Percentiles rank a stretch among this genome's conserved stretches.
phyloP scores from a whole-genome alignment of 2,888 invertebrate species.

The Lamellibrachia columna region DNA sequence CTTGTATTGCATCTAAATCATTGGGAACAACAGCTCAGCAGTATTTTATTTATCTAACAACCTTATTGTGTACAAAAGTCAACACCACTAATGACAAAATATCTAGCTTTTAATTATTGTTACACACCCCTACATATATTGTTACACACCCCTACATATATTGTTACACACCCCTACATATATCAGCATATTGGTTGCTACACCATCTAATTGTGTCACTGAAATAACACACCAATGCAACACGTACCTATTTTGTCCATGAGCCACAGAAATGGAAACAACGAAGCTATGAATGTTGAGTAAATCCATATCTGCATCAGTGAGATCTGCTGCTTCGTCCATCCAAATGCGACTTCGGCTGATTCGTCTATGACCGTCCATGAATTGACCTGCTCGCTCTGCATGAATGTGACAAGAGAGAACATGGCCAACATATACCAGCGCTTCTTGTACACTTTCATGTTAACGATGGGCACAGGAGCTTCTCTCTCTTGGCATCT shows the following conservation, averaged over 20 bases:
- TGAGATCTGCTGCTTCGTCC: constrained; percentile 39
- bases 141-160: no score
- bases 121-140: background rate
- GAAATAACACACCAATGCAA: background rate
- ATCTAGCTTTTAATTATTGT: no score
- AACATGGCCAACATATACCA: constrained; percentile 42
- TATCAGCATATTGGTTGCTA: background rate
- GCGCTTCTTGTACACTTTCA: constrained; percentile 39
- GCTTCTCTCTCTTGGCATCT: background rate
- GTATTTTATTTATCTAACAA: no score
- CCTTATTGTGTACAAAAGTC: no score
- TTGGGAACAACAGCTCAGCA: background rate
- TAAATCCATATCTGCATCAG: constrained; percentile 42
- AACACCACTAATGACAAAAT: no score
- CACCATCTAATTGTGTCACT: background rate
- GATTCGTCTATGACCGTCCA: constrained; percentile 42
- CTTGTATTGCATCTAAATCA: no score
- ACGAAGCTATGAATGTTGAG: constrained; percentile 33
- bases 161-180: background rate
- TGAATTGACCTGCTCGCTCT: constrained; percentile 36
- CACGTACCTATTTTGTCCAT: constrained; percentile 39
- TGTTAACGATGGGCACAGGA: background rate
- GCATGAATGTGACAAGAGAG: constrained; percentile 39
- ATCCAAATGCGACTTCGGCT: constrained; percentile 40
- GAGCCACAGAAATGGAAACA: constrained; percentile 39